A percentile compares a stretch with the other conserved stretches of the same genome.
Evolutionary conservation across 2,888 invertebrate species (phyloP).

Genomic region (Baccha elongata): DNA sequence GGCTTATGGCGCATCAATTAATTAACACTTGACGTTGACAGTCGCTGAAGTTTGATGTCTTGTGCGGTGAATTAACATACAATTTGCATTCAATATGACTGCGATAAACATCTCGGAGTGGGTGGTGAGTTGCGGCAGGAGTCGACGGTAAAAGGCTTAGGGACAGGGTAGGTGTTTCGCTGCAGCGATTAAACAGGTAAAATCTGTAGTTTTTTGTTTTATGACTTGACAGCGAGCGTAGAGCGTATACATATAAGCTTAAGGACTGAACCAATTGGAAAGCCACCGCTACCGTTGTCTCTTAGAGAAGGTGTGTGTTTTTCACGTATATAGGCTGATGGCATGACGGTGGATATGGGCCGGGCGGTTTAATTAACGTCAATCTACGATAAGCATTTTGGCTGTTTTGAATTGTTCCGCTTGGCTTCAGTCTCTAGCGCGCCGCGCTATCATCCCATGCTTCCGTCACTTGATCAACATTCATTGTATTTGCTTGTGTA

Average conservation of each 20-base stretch:
- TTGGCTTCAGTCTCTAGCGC: neutral
- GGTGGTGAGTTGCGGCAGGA: conserved; percentile 14
- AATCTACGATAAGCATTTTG: conserved; percentile 51
- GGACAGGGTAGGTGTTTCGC: conserved; percentile 7
- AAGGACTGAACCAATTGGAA: conserved; percentile 15
- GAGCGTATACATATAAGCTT: neutral
- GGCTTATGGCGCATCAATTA: conserved; percentile 72
- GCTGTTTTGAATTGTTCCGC: conserved; percentile 26
- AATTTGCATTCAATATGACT: conserved; percentile 70
- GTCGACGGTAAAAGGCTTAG: neutral
- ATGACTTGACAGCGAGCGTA: conserved; percentile 15
- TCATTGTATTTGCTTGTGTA: conserved; percentile 41
- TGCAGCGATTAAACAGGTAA: conserved; percentile 34
- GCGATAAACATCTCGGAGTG: conserved; percentile 58
- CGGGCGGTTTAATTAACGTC: conserved; percentile 58
- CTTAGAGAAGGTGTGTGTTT: conserved; percentile 1
- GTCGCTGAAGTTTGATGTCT: conserved; percentile 70
- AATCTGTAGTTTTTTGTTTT: conserved; percentile 42
- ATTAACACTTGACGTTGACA: conserved; percentile 72
- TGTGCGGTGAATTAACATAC: conserved; percentile 70
- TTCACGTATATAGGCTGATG: neutral
- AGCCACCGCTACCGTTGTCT: neutral
- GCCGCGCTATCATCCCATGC: neutral
- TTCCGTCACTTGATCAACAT: conserved; percentile 19
- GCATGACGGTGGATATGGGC: neutral